Base-by-base conservation (phyloP, 2,888 invertebrate species). In the Drosophila ustulata region DNA sequence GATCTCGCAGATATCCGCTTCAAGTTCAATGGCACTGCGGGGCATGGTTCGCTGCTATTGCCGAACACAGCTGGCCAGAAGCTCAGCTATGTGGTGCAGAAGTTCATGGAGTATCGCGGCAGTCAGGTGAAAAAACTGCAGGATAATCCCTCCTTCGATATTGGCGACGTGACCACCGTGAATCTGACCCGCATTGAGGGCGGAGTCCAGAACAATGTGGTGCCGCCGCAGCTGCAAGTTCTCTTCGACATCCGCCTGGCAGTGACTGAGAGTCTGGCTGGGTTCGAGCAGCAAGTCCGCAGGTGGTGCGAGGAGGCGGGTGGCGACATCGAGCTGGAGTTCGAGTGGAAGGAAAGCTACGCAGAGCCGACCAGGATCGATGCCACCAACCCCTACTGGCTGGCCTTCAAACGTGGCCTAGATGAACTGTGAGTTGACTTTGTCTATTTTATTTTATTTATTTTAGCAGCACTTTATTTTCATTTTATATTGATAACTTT, bases 121-220 rank as follows among this genome's bases (percentile, higher is more conserved):
- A 79, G 92, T 9, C 94, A 96, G 82, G 93, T 93, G 71, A 91
- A 93, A 37, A 94, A 93, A 75, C 81, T 95, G 4, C 90, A 92
- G 11, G 85, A 91, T 1, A 91, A 94, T 65, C 90, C 93, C 0
- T 90, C 11, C 3, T n/a, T 82, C 3, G 71, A 62, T 32, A 89
- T 95, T 2, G 97, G 96, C 3, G 95, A 96, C 87, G 95, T 96
- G 0, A 95, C 95, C 0, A 94, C 96, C 0, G 92, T 96, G 3
- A 97, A 97, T 91, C 91, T 97, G 47, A 97, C 96, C 2, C 89
- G 92, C 73, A 30, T 94, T 4, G 89, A 93, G 93, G 97, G 97
- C 47, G 97, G 97, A 23, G 94, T 96, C 0, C 97, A 96, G 92
- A 91, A 94, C 3, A 97, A 98, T 90, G 96, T 97, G 0, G 93